These are phyloP conservation scores for Drosophila paramelanica DNA, from an alignment of 2,888 invertebrate genomes.

Conservation along the genomic window DNA sequence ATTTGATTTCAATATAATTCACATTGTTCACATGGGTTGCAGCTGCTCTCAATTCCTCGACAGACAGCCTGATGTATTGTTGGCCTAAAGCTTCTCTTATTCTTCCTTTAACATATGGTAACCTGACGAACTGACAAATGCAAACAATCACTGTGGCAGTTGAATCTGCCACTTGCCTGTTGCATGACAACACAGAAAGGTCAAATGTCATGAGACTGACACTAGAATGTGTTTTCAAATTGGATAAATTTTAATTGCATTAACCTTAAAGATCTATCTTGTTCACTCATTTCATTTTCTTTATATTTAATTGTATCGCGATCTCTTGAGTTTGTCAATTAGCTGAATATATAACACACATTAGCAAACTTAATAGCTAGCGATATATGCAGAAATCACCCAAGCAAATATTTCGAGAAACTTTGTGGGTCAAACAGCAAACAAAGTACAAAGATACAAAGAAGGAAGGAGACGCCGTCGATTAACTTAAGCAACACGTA, in stretches of 20 bases:
- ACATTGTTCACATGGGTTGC: no score
- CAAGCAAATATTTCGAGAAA: constrained; percentile 12
- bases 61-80: neutral
- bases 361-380: constrained; percentile 16
- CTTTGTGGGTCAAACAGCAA: constrained; percentile 13
- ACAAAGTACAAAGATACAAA: neutral
- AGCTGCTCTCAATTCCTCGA: no score
- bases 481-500: constrained; percentile 66
- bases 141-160: neutral
- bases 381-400: neutral
- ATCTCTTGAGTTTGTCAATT: constrained; percentile 13
- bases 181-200: neutral
- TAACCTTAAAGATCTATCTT: neutral
- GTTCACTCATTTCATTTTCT: neutral
- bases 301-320: constrained; percentile 28
- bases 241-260: constrained; percentile 3
- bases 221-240: no score
- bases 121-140: constrained; percentile 12
- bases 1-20: no score
- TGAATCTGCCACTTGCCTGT: neutral
- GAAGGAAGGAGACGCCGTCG: constrained; percentile 25
- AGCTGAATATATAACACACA: constrained; percentile 22
- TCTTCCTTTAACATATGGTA: neutral
- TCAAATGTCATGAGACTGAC: neutral
- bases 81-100: neutral